A percentile compares a stretch with the other conserved stretches of the same genome.
Evolutionary conservation across 2,113 vertebrate genomes (phyloP).

Genomic region (Bolborhynchus lineola): DNA sequence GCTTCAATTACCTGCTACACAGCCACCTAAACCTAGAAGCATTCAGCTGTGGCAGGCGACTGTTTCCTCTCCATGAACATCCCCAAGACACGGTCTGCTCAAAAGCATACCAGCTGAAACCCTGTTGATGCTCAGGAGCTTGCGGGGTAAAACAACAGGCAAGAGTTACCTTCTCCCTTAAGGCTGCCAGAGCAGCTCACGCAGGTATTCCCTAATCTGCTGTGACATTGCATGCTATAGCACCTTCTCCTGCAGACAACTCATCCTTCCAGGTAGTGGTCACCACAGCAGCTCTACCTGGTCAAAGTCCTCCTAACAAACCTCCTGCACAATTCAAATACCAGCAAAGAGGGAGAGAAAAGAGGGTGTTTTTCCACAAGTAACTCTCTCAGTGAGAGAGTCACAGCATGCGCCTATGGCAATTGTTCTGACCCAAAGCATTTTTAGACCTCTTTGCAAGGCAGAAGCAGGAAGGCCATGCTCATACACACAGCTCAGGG

Average conservation of each 20-base stretch:
- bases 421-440: not conserved
- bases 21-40: not conserved
- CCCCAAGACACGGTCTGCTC: not conserved
- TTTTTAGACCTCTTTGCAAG: not conserved
- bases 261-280: not conserved
- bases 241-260: not conserved
- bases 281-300: not conserved
- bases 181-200: not conserved
- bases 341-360: not conserved
- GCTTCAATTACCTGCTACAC: not conserved
- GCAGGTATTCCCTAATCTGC: not conserved
- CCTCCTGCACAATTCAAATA: not conserved
- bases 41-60: not conserved
- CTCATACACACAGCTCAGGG: not conserved
- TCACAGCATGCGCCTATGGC: not conserved
- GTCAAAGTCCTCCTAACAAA: not conserved
- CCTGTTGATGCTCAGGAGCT: not conserved
- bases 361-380: not conserved
- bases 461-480: not conserved
- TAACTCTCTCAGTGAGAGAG: not conserved
- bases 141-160: accelerated
- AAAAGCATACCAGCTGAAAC: not conserved
- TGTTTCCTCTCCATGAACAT: not conserved
- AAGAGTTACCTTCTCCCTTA: not conserved
- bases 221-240: not conserved